Evolutionary conservation across 2,113 vertebrate species (phyloP).

Genomic region (Amazona guildingii): DNA sequence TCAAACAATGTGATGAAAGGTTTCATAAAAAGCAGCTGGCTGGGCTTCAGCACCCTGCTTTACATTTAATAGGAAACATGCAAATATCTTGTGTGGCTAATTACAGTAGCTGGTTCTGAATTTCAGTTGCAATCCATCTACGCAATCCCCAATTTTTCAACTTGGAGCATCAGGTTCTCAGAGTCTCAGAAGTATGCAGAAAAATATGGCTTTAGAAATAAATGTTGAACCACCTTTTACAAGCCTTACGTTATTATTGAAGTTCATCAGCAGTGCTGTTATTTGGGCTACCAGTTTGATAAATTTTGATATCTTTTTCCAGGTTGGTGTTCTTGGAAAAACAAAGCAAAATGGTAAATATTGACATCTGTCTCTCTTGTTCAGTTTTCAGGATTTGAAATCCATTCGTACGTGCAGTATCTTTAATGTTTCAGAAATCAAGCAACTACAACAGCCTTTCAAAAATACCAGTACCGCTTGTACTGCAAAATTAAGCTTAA

Average conservation of each 20-base stretch:
- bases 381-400: neutral
- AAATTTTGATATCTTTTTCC: neutral
- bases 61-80: neutral
- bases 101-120: neutral
- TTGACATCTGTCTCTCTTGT: neutral
- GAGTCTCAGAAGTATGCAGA: neutral
- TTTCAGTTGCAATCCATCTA: neutral
- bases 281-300: neutral
- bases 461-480: neutral
- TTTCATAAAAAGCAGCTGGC: neutral
- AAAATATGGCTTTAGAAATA: slow-evolving; percentile 1
- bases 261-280: neutral
- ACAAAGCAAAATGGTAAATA: neutral
- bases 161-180: neutral
- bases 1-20: neutral
- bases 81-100: neutral
- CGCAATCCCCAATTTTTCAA: neutral
- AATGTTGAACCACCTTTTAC: neutral
- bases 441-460: neutral
- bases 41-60: neutral
- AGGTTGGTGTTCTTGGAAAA: neutral
- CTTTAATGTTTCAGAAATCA: neutral
- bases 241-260: neutral
- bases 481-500: neutral
- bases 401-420: neutral